phyloP scores from a whole-genome alignment of 2,888 invertebrate genomes.

The Polymixis lichenea region DNA sequence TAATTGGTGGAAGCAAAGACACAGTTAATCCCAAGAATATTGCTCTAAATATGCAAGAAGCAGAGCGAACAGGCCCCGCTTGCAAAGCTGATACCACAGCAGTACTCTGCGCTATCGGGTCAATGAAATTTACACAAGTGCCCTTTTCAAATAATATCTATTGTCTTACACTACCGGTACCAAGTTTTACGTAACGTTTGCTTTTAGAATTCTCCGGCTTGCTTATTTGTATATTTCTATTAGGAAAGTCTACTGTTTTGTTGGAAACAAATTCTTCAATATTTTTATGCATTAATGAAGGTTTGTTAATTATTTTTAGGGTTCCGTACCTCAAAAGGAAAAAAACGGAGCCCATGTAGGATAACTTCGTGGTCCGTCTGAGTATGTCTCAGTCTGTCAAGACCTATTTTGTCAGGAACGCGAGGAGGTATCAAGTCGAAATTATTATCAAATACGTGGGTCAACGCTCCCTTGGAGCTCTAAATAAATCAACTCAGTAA shows the following conservation, averaged over 20 bases:
- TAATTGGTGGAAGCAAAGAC: not conserved
- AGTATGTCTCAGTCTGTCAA: too few species aligned
- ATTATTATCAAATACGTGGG: too few species aligned
- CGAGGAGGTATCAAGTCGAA: too few species aligned
- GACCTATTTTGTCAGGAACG: too few species aligned
- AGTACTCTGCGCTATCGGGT: conserved; percentile 63
- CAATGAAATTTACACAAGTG: conserved; percentile 81
- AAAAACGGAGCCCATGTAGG: too few species aligned
- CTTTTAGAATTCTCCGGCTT: conserved; percentile 60
- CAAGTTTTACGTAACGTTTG: conserved; percentile 62
- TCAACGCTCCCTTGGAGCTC: too few species aligned
- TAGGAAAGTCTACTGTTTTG: conserved; percentile 20
- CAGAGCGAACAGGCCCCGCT: conserved; percentile 1
- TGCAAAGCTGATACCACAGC: conserved; percentile 1
- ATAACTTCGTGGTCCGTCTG: too few species aligned
- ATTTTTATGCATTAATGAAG: not conserved
- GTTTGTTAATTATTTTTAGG: not conserved
- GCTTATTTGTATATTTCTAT: conserved; percentile 26
- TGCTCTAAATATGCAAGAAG: conserved; percentile 5
- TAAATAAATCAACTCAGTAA: too few species aligned
- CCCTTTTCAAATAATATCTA: conserved; percentile 71
- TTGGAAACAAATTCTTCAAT: not conserved
- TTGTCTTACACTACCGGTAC: conserved; percentile 64
- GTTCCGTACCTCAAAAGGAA: not conserved
- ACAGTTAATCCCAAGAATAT: conserved; percentile 5